phyloP scores from a whole-genome alignment of 2,113 vertebrate species.

The Sorex fumeus region DNA sequence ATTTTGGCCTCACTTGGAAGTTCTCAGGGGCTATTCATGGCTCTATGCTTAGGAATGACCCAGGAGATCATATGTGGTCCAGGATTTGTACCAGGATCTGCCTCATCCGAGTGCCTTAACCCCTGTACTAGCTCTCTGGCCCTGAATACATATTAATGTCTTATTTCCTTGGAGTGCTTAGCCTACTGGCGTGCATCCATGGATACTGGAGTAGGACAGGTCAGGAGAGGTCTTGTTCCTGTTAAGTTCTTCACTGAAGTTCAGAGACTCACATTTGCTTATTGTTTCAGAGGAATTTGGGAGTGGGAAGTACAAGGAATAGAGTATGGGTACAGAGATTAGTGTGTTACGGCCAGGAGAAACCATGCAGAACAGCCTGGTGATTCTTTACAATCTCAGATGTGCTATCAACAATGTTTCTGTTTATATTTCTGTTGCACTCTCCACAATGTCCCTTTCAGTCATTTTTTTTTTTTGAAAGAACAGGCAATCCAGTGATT shows the following conservation, averaged over 20 bases:
- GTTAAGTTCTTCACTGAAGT: background rate
- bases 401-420: conserved; percentile 21
- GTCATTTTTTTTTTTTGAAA: background rate
- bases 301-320: too few relatives aligned
- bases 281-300: conserved; percentile 8
- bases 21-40: too few relatives aligned
- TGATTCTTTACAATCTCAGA: background rate
- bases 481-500: conserved; percentile 29
- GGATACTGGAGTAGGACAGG: background rate
- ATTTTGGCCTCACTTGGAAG: too few relatives aligned
- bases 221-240: conserved; percentile 6
- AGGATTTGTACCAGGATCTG: too few relatives aligned
- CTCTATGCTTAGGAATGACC: too few relatives aligned
- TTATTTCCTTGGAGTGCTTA: background rate
- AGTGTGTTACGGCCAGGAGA: background rate
- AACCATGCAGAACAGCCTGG: background rate
- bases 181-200: background rate
- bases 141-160: too few relatives aligned
- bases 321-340: too few relatives aligned
- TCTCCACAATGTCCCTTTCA: background rate
- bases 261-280: background rate
- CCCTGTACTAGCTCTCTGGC: too few relatives aligned
- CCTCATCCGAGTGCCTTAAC: too few relatives aligned
- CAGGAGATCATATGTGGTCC: too few relatives aligned
- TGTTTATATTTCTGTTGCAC: conserved; percentile 31